A percentile compares a stretch with the other conserved stretches of the same genome.
Conservation (phyloP, 2,888 invertebrate species). For the Gymnoscelis rufifasciata region DNA sequence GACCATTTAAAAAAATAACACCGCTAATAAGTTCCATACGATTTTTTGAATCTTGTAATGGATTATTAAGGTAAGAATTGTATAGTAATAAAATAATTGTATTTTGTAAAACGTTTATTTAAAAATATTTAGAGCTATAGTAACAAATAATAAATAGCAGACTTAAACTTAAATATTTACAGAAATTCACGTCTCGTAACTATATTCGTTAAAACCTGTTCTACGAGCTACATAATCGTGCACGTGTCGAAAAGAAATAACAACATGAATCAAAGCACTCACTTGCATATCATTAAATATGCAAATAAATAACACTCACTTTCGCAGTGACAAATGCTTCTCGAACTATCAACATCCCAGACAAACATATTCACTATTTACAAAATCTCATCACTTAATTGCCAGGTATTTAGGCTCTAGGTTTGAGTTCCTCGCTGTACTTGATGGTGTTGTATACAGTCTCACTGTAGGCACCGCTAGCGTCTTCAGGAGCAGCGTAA, state of each 20-base stretch:
- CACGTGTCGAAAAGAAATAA: slow-evolving; percentile 58
- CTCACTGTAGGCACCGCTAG: slow-evolving; percentile 65
- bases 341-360: slow-evolving; percentile 26
- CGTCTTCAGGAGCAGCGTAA: slow-evolving; percentile 53
- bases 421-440: slow-evolving; percentile 70
- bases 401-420: slow-evolving; percentile 42
- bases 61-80: too few relatives aligned
- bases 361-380: slow-evolving; percentile 44
- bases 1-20: too few relatives aligned
- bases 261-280: slow-evolving; percentile 38
- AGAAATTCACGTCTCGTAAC: slow-evolving; percentile 56
- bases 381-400: slow-evolving; percentile 37
- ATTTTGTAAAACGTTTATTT: slow-evolving; percentile 41
- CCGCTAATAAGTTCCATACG: too few relatives aligned
- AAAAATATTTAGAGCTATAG: slow-evolving; percentile 54
- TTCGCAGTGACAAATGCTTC: slow-evolving; percentile 32
- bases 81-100: background rate
- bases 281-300: slow-evolving; percentile 47
- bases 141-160: slow-evolving; percentile 63
- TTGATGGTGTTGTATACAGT: slow-evolving; percentile 71
- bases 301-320: slow-evolving; percentile 29
- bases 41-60: too few relatives aligned
- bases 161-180: slow-evolving; percentile 62
- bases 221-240: slow-evolving; percentile 43
- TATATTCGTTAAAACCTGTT: slow-evolving; percentile 31